A percentile compares a stretch with the other conserved stretches of the same genome.
Conservation (phyloP, 2,113 vertebrate genomes). For the Oxygymnocypris stewartii region DNA sequence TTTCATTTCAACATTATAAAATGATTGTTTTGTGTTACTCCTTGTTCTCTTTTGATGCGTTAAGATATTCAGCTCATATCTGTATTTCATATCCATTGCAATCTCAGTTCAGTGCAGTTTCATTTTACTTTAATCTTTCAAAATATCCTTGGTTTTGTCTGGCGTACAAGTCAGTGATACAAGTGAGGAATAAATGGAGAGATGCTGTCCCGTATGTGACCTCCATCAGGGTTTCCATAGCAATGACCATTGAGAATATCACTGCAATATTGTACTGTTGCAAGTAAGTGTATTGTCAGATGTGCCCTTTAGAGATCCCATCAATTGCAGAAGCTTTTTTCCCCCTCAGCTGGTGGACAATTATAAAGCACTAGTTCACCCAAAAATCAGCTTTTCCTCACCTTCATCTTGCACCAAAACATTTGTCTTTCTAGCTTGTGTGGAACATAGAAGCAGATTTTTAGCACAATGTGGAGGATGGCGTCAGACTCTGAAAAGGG, state of each 20-base stretch:
- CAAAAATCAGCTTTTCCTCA: background rate
- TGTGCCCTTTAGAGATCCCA: slow-evolving; percentile 8
- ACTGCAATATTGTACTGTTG: slow-evolving; percentile 7
- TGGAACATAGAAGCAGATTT: background rate
- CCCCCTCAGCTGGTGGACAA: background rate
- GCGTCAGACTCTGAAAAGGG: background rate
- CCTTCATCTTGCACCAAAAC: background rate
- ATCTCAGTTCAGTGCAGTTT: background rate
- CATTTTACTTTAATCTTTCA: background rate
- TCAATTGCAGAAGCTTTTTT: background rate
- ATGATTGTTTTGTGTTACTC: background rate
- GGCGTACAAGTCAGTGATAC: background rate
- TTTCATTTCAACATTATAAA: background rate
- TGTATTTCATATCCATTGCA: background rate
- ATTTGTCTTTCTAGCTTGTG: background rate
- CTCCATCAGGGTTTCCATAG: slow-evolving; percentile 30
- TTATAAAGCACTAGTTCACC: background rate
- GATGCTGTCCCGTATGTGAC: background rate
- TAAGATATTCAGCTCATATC: background rate
- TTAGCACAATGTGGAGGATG: background rate
- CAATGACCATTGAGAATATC: slow-evolving; percentile 13
- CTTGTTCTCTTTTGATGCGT: background rate
- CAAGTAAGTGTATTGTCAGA: background rate
- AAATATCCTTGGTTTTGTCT: background rate
- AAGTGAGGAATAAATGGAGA: slow-evolving; percentile 6